Conservation (phyloP, 2,888 invertebrate species). For the Venusia cambrica region DNA sequence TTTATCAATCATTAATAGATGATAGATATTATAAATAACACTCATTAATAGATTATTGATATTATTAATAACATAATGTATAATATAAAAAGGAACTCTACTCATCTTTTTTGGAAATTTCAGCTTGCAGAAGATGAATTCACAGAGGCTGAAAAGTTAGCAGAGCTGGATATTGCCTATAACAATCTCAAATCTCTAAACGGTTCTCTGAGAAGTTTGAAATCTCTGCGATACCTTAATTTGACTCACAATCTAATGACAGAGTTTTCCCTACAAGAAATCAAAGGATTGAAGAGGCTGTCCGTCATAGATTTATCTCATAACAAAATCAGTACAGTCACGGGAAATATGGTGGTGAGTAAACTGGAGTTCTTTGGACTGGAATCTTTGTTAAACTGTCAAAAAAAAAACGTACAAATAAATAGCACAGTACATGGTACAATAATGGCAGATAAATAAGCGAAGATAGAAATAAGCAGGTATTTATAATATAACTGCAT, state of each 20-base stretch:
- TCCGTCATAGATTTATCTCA: slow-evolving; percentile 87
- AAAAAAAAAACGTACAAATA: too few species aligned
- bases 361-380: too few species aligned
- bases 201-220: slow-evolving; percentile 85
- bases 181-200: slow-evolving; percentile 87
- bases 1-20: too few species aligned
- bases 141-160: slow-evolving; percentile 84
- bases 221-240: slow-evolving; percentile 85
- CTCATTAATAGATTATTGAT: too few species aligned
- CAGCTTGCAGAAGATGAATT: slow-evolving; percentile 89
- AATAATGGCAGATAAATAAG: too few species aligned
- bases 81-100: too few species aligned
- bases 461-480: too few species aligned
- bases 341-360: slow-evolving; percentile 84
- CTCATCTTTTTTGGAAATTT: slow-evolving; percentile 25
- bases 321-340: slow-evolving; percentile 85
- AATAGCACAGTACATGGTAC: too few species aligned
- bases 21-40: too few species aligned
- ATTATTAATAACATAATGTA: too few species aligned
- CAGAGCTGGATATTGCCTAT: slow-evolving; percentile 86
- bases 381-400: too few species aligned
- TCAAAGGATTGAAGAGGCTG: slow-evolving; percentile 87
- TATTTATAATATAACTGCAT: too few species aligned
- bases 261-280: slow-evolving; percentile 90
- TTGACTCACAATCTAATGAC: slow-evolving; percentile 87